Conservation (phyloP, 2,797 vertebrate genomes). For the Tolypeutes matacus region DNA sequence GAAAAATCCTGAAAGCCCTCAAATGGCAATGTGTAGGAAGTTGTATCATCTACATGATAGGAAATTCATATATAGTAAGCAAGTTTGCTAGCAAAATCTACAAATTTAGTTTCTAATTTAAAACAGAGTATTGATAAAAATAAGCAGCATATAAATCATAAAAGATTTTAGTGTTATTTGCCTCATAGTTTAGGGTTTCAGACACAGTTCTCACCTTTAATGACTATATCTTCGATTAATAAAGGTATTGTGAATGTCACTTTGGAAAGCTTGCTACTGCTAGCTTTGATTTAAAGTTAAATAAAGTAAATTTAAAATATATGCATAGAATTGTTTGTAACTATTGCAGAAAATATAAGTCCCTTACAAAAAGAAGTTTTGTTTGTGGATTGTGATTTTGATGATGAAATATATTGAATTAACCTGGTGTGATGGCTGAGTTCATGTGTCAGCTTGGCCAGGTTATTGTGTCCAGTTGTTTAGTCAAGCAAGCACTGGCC, state of each 20-base stretch:
- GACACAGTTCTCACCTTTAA: not conserved
- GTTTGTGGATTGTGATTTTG: not conserved
- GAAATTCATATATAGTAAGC: not conserved
- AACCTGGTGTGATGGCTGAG: not conserved
- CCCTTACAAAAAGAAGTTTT: not conserved
- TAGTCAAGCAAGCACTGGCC: no score
- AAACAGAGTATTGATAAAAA: not conserved
- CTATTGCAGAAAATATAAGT: not conserved
- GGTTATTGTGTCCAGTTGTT: no score
- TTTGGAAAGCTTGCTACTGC: not conserved
- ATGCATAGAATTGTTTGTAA: not conserved
- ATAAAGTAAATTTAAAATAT: not conserved
- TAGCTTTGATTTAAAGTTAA: not conserved
- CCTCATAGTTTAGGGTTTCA: not conserved
- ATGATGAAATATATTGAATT: not conserved
- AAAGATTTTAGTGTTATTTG: not conserved
- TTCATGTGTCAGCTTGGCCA: no score
- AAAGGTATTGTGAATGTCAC: not conserved
- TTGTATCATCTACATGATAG: not conserved
- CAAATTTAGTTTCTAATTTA: not conserved
- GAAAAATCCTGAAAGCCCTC: not conserved
- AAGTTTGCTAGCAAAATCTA: not conserved
- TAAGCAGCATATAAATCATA: not conserved
- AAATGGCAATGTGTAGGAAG: not conserved
- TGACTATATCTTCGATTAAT: not conserved